Percentiles rank a stretch among this genome's conserved stretches.
phyloP scores from a whole-genome alignment of 2,888 invertebrate genomes.

The Euzophera pinguis region DNA sequence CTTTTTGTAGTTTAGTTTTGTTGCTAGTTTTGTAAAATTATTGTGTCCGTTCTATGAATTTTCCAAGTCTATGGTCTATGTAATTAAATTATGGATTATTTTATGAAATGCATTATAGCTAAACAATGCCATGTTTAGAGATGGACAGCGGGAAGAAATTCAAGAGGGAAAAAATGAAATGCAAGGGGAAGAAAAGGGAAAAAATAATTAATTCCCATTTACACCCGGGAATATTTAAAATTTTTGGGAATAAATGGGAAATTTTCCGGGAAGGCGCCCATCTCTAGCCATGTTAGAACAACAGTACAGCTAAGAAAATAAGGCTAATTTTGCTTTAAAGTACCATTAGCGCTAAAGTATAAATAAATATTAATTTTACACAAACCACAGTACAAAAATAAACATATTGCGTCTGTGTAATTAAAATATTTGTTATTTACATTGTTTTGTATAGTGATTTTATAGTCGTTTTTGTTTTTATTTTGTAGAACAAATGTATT shows the following conservation, averaged over 20 bases:
- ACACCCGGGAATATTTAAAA: too few species aligned
- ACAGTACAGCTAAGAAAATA: background rate
- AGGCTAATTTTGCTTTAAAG: background rate
- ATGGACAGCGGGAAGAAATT: too few species aligned
- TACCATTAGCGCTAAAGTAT: too few species aligned
- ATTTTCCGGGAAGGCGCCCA: too few species aligned
- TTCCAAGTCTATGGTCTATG: background rate
- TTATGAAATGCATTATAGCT: too few species aligned
- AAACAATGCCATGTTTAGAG: background rate
- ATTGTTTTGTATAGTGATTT: constrained; percentile 44
- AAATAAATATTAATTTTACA: too few species aligned
- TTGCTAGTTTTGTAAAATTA: constrained; percentile 13
- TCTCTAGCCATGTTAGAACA: background rate
- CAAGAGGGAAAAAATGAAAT: too few species aligned
- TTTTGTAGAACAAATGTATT: constrained; percentile 49
- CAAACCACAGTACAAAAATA: background rate
- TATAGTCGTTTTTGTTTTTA: constrained; percentile 39
- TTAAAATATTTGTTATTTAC: constrained; percentile 26
- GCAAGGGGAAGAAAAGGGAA: too few species aligned
- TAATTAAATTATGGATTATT: background rate
- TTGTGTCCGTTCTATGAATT: background rate
- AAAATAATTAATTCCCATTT: too few species aligned
- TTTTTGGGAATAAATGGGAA: too few species aligned
- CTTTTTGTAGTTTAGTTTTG: constrained; percentile 1
- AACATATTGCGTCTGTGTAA: constrained; percentile 26